These are phyloP conservation scores for Balaenoptera acutorostrata DNA, from an alignment of 2,113 vertebrate species.

Conservation along the genomic window DNA sequence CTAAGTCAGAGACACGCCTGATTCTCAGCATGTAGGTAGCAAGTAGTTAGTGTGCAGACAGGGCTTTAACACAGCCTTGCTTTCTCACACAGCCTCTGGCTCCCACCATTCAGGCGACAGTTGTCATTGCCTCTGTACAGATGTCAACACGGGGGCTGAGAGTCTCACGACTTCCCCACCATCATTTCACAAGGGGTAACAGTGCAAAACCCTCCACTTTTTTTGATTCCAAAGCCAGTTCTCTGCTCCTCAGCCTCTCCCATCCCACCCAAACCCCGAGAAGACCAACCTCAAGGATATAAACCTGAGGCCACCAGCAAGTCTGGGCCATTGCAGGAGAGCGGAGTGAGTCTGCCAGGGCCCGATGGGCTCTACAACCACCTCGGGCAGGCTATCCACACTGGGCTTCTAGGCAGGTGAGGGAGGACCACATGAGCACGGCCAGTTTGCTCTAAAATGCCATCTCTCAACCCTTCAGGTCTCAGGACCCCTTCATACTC, in stretches of 20 bases:
- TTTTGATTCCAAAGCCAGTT: not conserved
- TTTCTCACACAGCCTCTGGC: not conserved
- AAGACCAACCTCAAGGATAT: not conserved
- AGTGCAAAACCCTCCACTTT: not conserved
- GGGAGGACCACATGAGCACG: not conserved
- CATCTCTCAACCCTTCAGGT: not conserved
- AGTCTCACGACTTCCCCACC: not conserved
- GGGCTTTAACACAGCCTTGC: not conserved
- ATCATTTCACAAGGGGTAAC: not conserved
- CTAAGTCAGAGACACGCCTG: not conserved
- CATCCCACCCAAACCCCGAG: not conserved
- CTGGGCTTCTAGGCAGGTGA: not conserved
- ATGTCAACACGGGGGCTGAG: not conserved
- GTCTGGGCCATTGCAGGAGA: not conserved
- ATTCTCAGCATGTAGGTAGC: not conserved
- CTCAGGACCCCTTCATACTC: not conserved
- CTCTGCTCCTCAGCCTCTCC: not conserved
- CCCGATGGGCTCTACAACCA: fast-evolving
- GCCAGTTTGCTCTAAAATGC: not conserved
- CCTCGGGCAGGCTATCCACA: not conserved
- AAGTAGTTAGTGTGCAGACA: not conserved
- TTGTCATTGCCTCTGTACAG: not conserved
- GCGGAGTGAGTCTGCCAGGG: not conserved
- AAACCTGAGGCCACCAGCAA: not conserved
- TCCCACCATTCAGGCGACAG: not conserved